Evolutionary conservation across 2,797 vertebrate genomes (phyloP).

Genomic region (Hipposideros larvatus): DNA sequence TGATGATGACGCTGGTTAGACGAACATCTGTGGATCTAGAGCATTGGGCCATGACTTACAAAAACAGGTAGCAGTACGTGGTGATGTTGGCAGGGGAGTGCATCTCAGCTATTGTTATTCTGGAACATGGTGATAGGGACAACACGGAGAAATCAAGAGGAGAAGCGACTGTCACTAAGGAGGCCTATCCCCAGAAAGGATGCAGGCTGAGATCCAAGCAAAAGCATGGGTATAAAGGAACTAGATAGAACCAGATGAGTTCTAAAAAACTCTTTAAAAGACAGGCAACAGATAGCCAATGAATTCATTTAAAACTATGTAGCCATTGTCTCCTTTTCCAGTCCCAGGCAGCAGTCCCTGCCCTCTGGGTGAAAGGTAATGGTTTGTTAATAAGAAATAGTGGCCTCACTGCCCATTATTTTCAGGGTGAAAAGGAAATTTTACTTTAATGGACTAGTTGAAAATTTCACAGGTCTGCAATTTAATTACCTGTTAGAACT

Average conservation of each 20-base stretch:
- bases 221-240: background rate
- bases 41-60: background rate
- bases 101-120: background rate
- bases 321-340: background rate
- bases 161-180: background rate
- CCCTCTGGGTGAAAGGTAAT: conserved; percentile 33
- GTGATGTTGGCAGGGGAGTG: background rate
- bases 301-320: conserved; percentile 47
- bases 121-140: background rate
- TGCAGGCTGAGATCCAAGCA: background rate
- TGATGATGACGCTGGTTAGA: background rate
- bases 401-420: background rate
- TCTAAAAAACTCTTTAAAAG: conserved; percentile 26
- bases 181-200: background rate
- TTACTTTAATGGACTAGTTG: conserved; percentile 68
- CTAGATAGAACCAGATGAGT: background rate
- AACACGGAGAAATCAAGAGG: background rate
- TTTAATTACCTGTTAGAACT: conserved; percentile 67
- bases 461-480: conserved; percentile 66
- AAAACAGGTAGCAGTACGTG: background rate
- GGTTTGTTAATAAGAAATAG: conserved; percentile 14
- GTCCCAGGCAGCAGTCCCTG: background rate
- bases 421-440: conserved; percentile 62
- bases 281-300: background rate
- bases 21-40: background rate